Evolutionary conservation across 2,797 vertebrate species (phyloP), one percentile per base, ranked within the genome.

Genomic region (Takifugu ocellatus): DNA sequence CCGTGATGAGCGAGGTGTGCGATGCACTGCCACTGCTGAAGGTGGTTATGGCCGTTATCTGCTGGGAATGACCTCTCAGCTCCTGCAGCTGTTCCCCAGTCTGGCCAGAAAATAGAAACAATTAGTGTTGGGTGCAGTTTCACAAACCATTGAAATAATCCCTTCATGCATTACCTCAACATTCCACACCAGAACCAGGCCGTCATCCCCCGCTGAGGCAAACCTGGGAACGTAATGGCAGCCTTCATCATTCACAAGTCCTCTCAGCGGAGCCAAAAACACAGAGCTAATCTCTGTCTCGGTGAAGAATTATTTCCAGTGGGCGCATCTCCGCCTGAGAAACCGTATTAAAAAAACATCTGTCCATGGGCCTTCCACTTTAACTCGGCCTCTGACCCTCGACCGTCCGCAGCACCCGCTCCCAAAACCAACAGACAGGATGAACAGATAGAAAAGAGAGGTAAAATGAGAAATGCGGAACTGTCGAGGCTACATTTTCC

Each of bases 151-250:
- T 26, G 52, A 25, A 31, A 62, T 46, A 8, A 70, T 46, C 3
- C 6, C 27, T 39, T 11, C 16, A 25, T 82, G 78, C 4, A 29
- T 81, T 66, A 98, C 97, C 94, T 98, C 91, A 11, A 92, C 84
- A 74, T 93, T 94, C 96, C 97, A 98, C 10, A 99, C 86, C 87
- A 95, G 75, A 49, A 98, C 63, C 24, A 94, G 84, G 54, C 95
- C 95, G 65, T 98, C 97, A 60, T 99, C 97, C 27, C 95, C 94
- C 14, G 95, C 95, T 44, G 97, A 99, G n/a, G 94, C 96, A 91
- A 95, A 98, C 77, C 96, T 99, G 84, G 59, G 56, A 67, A 68
- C 44, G 75, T 0, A 21, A 8, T 48, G 60, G 64, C 49, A 49
- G 67, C 16, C 2, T 17, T 67, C 55, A 39, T 60, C 29, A 58